These are phyloP conservation scores for Bugula neritina DNA, from an alignment of 2,888 invertebrate genomes.

Conservation along the genomic window DNA sequence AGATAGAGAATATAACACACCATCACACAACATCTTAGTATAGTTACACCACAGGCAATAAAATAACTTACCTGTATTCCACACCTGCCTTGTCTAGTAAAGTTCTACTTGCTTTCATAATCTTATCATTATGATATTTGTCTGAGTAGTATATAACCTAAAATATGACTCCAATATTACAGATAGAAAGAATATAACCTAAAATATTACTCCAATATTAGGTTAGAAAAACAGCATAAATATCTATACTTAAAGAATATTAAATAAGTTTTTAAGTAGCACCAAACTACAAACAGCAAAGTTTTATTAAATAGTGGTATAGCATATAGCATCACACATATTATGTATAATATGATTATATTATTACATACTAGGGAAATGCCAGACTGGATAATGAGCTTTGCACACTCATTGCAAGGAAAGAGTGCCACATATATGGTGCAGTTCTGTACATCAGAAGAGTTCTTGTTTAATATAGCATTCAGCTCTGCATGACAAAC, in stretches of 20 bases:
- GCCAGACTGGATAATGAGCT: slow-evolving; percentile 88
- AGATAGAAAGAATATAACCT: no score
- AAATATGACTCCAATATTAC: not conserved
- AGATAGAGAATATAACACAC: no score
- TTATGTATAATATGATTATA: no score
- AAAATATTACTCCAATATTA: no score
- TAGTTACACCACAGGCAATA: no score
- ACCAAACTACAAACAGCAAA: no score
- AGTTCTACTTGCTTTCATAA: slow-evolving; percentile 68
- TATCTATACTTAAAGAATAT: no score
- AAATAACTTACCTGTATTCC: slow-evolving; percentile 56
- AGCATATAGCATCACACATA: slow-evolving; percentile 5
- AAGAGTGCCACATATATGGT: slow-evolving; percentile 82
- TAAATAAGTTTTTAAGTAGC: no score
- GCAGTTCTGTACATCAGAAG: slow-evolving; percentile 69
- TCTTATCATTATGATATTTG: slow-evolving; percentile 66
- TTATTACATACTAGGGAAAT: slow-evolving; percentile 66
- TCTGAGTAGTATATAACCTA: slow-evolving; percentile 67
- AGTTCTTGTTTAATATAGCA: slow-evolving; percentile 86
- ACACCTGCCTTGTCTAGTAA: slow-evolving; percentile 78
- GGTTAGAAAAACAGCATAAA: no score
- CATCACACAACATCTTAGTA: no score
- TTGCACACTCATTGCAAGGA: slow-evolving; percentile 96
- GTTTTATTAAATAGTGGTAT: no score
- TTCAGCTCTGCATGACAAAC: slow-evolving; percentile 98